Conservation (phyloP, 2,888 invertebrate genomes). For the Ornithoptera priamus region DNA sequence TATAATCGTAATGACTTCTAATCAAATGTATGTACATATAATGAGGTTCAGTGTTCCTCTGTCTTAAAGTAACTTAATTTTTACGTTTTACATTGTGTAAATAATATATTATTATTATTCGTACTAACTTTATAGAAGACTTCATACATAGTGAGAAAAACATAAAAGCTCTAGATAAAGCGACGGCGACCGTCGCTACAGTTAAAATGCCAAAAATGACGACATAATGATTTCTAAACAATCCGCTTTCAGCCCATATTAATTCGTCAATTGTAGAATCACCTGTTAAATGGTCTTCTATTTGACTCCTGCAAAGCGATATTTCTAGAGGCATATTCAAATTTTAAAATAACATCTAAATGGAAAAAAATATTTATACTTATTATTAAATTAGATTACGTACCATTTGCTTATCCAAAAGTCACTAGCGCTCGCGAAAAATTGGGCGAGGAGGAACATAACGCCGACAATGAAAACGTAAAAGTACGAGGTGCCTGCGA, state of each 20-base stretch:
- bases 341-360: neutral
- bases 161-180: conserved; percentile 81
- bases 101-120: neutral
- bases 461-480: conserved; percentile 51
- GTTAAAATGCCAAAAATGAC: conserved; percentile 81
- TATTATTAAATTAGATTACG: conserved; percentile 14
- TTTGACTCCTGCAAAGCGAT: conserved; percentile 55
- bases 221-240: conserved; percentile 56
- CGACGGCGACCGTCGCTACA: conserved; percentile 77
- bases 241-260: conserved; percentile 61
- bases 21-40: too few relatives aligned
- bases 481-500: conserved; percentile 55
- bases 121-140: conserved; percentile 79
- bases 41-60: neutral
- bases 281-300: conserved; percentile 67
- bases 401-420: conserved; percentile 73
- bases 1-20: too few relatives aligned
- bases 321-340: neutral
- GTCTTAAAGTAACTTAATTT: neutral
- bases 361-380: neutral
- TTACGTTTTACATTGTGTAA: neutral
- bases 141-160: conserved; percentile 84
- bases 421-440: conserved; percentile 67
- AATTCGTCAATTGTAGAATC: conserved; percentile 61
- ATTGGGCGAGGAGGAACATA: conserved; percentile 80